Evolutionary conservation across 2,888 invertebrate genomes (phyloP).

Genomic region (Lathronympha strigana): DNA sequence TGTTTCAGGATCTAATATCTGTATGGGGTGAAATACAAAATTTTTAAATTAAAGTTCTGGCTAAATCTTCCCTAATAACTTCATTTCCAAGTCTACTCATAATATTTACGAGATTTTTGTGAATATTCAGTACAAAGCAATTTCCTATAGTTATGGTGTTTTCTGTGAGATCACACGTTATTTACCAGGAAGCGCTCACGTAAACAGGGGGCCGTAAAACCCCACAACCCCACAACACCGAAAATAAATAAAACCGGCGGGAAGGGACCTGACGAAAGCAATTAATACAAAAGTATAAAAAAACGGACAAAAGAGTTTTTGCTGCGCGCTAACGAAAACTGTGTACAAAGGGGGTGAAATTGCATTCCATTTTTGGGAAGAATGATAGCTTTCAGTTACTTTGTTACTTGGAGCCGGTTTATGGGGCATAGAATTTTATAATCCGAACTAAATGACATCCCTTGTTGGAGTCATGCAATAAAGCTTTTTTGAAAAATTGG

Average conservation of each 20-base stretch:
- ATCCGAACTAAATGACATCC: neutral
- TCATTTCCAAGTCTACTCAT: too few relatives aligned
- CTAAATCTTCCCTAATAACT: too few relatives aligned
- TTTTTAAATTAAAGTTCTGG: too few relatives aligned
- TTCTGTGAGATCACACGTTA: neutral
- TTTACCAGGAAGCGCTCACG: neutral
- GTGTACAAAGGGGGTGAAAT: slow-evolving; percentile 15
- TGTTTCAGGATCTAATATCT: too few relatives aligned
- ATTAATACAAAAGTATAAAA: slow-evolving; percentile 13
- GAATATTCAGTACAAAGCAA: neutral
- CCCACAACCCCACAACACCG: slow-evolving; percentile 50
- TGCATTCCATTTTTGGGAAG: slow-evolving; percentile 9
- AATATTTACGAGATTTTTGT: too few relatives aligned
- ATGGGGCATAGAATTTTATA: slow-evolving; percentile 2
- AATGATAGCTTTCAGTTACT: slow-evolving; percentile 21
- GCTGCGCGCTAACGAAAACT: slow-evolving; percentile 13
- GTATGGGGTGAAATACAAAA: too few relatives aligned
- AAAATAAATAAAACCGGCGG: slow-evolving; percentile 59
- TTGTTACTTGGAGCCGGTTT: slow-evolving; percentile 10
- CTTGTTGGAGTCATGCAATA: neutral
- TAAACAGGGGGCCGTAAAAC: slow-evolving; percentile 23
- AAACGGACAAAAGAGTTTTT: slow-evolving; percentile 25
- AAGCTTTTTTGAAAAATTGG: neutral
- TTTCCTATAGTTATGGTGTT: neutral
- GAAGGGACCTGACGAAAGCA: slow-evolving; percentile 45